Evolutionary conservation across 2,888 invertebrate species (phyloP), one percentile per base, ranked within the genome.

Genomic region (Melitaea athalia): DNA sequence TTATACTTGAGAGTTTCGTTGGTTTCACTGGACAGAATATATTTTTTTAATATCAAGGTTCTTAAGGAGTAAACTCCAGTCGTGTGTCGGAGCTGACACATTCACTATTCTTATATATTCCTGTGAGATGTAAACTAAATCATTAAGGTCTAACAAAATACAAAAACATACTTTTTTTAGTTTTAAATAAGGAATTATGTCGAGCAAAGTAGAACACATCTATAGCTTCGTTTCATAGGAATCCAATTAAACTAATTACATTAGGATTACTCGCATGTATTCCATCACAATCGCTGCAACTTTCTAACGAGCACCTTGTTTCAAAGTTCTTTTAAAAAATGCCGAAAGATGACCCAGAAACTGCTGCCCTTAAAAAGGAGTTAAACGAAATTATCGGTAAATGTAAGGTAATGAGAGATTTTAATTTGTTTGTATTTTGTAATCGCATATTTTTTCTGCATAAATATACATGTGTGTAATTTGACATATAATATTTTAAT

Each of bases 321-420:
- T 64, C 15, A 42, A 62, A 67, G 59, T n/a, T 63, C 5, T 15
- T 52, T 55, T 43, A 57, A 61, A 84, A 79, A 81, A 96, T 97
- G 97, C 95, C 95, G 10, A 97, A 97, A 88, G 96, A 95, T 77
- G 97, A 98, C 86, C 95, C 97, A 0, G 97, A 98, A 88, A 95
- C 95, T 1, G 93, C 95, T 33, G 95, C 95, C 66, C 93, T 98
- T 38, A 95, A 96, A 82, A 95, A 96, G 80, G 98, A 98, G 87
- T 92, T 98, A 17, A 96, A 96, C 70, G 95, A 96, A 70, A 91
- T 97, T 74, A 96, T 97, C 79, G 94, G 95, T 75, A 95, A 96
- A 89, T 94, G 96, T 76, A 95, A 97, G 95, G 97, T 97, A 91
- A 63, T 8, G 5, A 45, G 24, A 42, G 14, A 55, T 8, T 11